phyloP scores from a whole-genome alignment of 2,797 vertebrate genomes.

The Alca torda region DNA sequence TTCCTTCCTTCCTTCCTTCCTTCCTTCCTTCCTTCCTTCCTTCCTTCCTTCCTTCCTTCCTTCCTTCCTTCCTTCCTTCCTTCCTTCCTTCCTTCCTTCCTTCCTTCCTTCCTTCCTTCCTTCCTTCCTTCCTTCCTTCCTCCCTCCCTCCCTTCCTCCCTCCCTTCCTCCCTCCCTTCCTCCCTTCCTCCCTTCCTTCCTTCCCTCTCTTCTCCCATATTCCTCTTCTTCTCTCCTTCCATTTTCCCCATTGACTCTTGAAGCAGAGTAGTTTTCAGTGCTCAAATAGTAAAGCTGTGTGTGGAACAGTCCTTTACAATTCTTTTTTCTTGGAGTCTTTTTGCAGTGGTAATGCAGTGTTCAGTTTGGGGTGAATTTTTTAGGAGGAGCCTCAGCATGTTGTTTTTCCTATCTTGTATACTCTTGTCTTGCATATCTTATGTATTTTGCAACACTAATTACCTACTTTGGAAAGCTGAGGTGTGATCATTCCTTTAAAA shows the following conservation, averaged over 20 bases:
- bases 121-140: fast-evolving
- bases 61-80: fast-evolving
- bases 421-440: neutral
- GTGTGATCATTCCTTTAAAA: neutral
- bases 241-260: neutral
- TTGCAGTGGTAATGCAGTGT: neutral
- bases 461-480: neutral
- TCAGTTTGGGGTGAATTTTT: neutral
- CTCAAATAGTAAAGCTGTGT: neutral
- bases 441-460: neutral
- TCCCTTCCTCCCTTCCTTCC: no score
- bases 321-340: neutral
- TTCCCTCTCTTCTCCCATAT: neutral
- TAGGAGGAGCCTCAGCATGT: neutral
- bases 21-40: no score
- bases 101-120: fast-evolving
- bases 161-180: fast-evolving
- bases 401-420: neutral
- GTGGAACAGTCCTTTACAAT: neutral
- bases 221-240: neutral
- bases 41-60: no score
- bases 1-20: fast-evolving
- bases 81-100: fast-evolving
- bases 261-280: neutral
- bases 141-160: fast-evolving